Conservation (phyloP, 2,797 vertebrate genomes). For the Rhadinocentrus ornatus region DNA sequence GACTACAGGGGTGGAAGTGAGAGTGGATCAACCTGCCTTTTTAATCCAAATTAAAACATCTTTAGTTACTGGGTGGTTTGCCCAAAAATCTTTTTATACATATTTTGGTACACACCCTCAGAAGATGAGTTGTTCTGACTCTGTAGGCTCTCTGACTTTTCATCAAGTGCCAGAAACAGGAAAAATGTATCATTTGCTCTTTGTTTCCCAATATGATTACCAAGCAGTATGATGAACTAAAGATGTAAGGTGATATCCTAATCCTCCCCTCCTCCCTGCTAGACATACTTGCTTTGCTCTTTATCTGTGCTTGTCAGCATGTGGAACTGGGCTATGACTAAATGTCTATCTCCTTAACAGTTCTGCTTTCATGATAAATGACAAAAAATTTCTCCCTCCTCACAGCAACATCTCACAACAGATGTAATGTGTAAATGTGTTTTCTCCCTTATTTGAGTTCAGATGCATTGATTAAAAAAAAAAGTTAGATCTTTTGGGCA, state of each 20-base stretch:
- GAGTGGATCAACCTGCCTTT: not conserved
- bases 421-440: constrained; percentile 1
- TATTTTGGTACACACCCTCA: not conserved
- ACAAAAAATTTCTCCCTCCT: constrained; percentile 4
- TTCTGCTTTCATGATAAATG: constrained; percentile 32
- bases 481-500: not conserved
- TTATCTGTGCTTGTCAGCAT: constrained; percentile 50
- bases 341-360: constrained; percentile 38
- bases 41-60: constrained; percentile 14
- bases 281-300: constrained; percentile 50
- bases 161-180: constrained; percentile 1
- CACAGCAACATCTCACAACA: constrained; percentile 11
- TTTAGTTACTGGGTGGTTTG: not conserved
- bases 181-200: constrained; percentile 7
- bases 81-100: not conserved
- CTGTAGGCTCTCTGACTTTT: not conserved
- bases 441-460: not conserved
- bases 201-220: constrained; percentile 25
- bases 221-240: constrained; percentile 24
- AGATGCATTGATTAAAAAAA: not conserved
- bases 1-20: not conserved
- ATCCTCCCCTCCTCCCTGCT: constrained; percentile 50
- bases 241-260: constrained; percentile 43
- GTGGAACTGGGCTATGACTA: constrained; percentile 29
- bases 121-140: not conserved